Conservation (phyloP, 2,888 invertebrate genomes). For the Drosophila mimetica region DNA sequence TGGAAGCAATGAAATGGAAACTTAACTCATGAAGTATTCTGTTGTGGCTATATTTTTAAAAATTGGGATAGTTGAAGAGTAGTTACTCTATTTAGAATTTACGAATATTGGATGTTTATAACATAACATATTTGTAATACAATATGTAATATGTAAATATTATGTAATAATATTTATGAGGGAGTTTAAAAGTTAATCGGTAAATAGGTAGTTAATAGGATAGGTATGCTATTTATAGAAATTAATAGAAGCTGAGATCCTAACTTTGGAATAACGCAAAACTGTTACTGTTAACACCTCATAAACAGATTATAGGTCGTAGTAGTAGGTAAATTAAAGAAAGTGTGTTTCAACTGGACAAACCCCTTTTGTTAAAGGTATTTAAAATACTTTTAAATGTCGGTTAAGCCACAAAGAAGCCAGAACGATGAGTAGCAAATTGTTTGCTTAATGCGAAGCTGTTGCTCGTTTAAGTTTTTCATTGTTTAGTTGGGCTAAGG, state of each 20-base stretch:
- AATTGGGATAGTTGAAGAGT: too few relatives aligned
- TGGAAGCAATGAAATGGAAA: constrained; percentile 53
- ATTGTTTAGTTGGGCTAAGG: constrained; percentile 21
- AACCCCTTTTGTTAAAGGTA: background rate
- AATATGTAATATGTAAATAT: too few relatives aligned
- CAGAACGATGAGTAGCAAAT: constrained; percentile 28
- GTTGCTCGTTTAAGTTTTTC: constrained; percentile 34
- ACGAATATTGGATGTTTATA: too few relatives aligned
- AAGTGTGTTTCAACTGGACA: too few relatives aligned
- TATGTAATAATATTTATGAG: too few relatives aligned
- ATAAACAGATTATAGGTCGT: background rate
- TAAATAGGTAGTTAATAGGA: too few relatives aligned
- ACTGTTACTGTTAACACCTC: background rate
- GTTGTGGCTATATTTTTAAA: constrained; percentile 18
- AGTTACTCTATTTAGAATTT: too few relatives aligned
- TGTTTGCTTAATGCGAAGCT: constrained; percentile 36
- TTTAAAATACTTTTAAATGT: background rate
- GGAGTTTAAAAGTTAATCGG: background rate
- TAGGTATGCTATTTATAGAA: too few relatives aligned
- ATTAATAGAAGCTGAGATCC: too few relatives aligned
- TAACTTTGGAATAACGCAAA: too few relatives aligned
- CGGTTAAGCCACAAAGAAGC: constrained; percentile 4
- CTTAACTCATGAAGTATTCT: constrained; percentile 55
- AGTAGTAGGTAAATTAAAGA: background rate
- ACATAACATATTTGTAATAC: too few relatives aligned